A percentile compares a stretch with the other conserved stretches of the same genome.
Evolutionary conservation across 2,113 vertebrate genomes (phyloP).

Genomic region (Thinocorus orbignyianus): DNA sequence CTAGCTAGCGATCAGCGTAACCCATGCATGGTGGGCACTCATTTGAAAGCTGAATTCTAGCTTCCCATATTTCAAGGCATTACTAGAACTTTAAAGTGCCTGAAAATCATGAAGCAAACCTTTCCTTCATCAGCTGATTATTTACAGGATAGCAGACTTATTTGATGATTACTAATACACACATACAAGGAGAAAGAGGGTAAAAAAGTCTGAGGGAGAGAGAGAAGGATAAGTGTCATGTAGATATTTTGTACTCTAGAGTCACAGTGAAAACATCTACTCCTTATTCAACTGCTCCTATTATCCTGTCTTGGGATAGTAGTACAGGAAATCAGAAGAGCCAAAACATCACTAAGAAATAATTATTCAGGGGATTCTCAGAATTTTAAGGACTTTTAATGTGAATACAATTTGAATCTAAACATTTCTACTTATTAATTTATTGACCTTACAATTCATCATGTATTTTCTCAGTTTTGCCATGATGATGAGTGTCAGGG

Average conservation of each 20-base stretch:
- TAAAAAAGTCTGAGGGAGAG: not conserved
- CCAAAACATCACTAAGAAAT: not conserved
- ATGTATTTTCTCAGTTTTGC: not conserved
- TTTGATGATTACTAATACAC: not conserved
- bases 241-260: not conserved
- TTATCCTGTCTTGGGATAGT: not conserved
- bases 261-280: not conserved
- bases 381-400: not conserved
- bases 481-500: not conserved
- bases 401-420: not conserved
- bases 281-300: not conserved
- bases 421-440: not conserved
- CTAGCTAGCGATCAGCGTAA: not conserved
- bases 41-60: not conserved
- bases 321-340: not conserved
- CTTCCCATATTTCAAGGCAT: not conserved
- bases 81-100: not conserved
- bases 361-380: not conserved
- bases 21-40: not conserved
- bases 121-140: not conserved
- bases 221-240: not conserved
- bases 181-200: not conserved
- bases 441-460: not conserved
- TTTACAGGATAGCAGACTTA: not conserved
- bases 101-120: not conserved